A percentile compares a stretch with the other conserved stretches of the same genome.
Conservation (phyloP, 53 echinoderm and acorn worm genomes). For the Patiria pectinifera region DNA sequence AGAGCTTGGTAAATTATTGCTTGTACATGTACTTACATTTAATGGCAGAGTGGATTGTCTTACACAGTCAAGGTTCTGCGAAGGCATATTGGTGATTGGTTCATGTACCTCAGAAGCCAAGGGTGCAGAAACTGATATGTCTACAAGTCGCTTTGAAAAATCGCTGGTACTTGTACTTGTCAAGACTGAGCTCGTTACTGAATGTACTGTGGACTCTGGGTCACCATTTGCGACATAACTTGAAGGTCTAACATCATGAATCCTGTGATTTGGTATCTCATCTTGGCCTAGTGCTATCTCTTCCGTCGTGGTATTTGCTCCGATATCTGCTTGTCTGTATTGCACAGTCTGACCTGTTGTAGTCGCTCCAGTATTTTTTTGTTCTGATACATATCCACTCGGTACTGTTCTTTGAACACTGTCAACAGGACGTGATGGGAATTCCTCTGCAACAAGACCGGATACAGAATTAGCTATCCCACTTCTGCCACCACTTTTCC, state of each 20-base stretch:
- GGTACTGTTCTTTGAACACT: background rate
- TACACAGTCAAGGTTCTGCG: background rate
- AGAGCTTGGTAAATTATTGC: slow-evolving; percentile 35
- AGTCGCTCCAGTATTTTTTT: slow-evolving; percentile 3
- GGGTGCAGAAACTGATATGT: background rate
- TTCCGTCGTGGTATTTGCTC: background rate
- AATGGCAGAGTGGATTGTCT: slow-evolving; percentile 17
- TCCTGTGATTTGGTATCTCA: slow-evolving; percentile 18
- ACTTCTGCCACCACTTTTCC: slow-evolving; percentile 16
- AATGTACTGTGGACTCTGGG: background rate
- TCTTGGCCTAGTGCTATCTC: background rate
- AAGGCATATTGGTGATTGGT: background rate
- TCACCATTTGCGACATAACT: background rate
- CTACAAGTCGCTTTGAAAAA: background rate
- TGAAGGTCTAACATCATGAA: slow-evolving; percentile 13
- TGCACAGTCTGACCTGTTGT: slow-evolving; percentile 31
- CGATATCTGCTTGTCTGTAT: slow-evolving; percentile 6
- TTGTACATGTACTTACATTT: slow-evolving; percentile 33
- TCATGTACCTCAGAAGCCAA: background rate
- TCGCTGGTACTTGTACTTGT: slow-evolving; percentile 12
- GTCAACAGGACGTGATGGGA: background rate
- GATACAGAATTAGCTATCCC: slow-evolving; percentile 1
- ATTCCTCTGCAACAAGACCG: background rate
- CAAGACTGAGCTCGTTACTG: background rate
- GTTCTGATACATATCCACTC: slow-evolving; percentile 23